Evolutionary conservation across 2,888 invertebrate species (phyloP), one percentile per base, ranked within the genome.

Genomic region (Campopleginae sp.): DNA sequence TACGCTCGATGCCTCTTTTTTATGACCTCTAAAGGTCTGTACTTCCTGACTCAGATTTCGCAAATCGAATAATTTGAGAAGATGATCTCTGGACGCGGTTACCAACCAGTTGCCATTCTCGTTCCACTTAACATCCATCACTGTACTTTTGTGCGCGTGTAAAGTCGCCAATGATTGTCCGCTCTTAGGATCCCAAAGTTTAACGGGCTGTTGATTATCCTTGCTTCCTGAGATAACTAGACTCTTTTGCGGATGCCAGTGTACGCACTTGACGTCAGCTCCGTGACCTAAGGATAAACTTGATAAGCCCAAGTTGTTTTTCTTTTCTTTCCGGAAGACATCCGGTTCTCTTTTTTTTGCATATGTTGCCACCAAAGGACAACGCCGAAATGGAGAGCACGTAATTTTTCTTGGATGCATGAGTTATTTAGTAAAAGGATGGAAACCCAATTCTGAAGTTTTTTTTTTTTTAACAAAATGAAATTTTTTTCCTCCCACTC

Each of bases 61-160:
- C 89, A 99, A 96, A 94, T 99, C 99, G 94, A 99, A 99, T 80
- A 99, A 94, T 94, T 99, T 99, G 63, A 99, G 95, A 87, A 99
- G 95, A 94, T 99, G 99, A 94, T 99, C 99, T 87, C 99, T 95
- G 2, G 99, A 99, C 0, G 99, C 99, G n/a, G 99, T 99, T 78
- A 99, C 96, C 76, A 99, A 95, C 99, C 99, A 99, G 94, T 99
- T 99, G 3, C 99, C 99, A 95, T 99, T 99, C 75, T 97, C 97
- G 94, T 99, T 99, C 99, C 99, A 99, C 94, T 98, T 98, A 38
- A 99, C 95, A 94, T 99, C 99, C 99, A 99, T 99, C 17, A 99
- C 99, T 42, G 99, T 99, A 79, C 98, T 98, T 94, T 99, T 99
- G 94, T 99, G 99, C 63, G 99, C 99, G 94, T 99, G 99, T 95